Evolutionary conservation across 2,797 vertebrate genomes (phyloP).

Genomic region (Enteromius treurensis): DNA sequence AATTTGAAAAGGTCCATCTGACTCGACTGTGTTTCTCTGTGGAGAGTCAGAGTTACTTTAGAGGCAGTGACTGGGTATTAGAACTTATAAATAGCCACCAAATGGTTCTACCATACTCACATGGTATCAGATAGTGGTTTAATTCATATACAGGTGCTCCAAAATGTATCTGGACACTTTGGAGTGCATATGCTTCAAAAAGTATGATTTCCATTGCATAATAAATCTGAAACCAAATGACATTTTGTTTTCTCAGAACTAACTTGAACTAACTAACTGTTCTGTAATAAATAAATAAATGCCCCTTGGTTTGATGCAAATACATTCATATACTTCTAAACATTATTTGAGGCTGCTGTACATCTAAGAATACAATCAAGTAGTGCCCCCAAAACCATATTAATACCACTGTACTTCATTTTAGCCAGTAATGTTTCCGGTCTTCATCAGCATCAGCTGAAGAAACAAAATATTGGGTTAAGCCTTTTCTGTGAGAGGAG

Average conservation of each 20-base stretch:
- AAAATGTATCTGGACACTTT: background rate
- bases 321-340: background rate
- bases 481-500: slow-evolving; percentile 72
- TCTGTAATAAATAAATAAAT: background rate
- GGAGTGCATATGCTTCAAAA: background rate
- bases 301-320: background rate
- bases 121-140: background rate
- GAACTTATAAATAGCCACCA: background rate
- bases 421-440: background rate
- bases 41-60: slow-evolving; percentile 10
- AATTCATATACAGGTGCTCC: background rate
- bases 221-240: background rate
- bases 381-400: background rate
- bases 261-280: background rate
- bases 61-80: background rate
- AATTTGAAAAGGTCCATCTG: slow-evolving; percentile 65
- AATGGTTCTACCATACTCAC: background rate
- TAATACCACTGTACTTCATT: slow-evolving; percentile 1
- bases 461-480: slow-evolving; percentile 60
- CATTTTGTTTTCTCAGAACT: background rate
- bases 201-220: background rate
- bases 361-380: background rate
- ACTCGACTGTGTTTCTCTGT: slow-evolving; percentile 5
- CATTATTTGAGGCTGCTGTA: background rate
- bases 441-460: slow-evolving; percentile 5